Evolutionary conservation across 2,888 invertebrate genomes (phyloP), one percentile per base, ranked within the genome.

Genomic region (Himalopsyche tibetana): DNA sequence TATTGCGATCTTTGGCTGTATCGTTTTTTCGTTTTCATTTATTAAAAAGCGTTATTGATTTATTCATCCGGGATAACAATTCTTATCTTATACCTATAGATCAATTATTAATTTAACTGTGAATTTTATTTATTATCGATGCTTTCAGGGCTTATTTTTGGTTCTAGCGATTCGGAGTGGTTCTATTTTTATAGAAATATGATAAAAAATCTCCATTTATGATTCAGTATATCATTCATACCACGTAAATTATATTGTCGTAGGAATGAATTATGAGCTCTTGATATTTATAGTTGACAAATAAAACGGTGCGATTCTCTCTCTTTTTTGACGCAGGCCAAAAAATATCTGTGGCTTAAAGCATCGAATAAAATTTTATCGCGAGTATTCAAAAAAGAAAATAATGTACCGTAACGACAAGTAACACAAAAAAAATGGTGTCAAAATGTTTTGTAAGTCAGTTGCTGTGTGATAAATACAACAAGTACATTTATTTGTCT

Each of bases 231-330:
- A 74, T 74, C 74, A 74, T 74, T 74, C 74, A 74, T 74, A 74
- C 74, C 74, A 74, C 74, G 74, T 74, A 74, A 74, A 38, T 74
- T 74, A 74, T 74, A 19, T 38, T 74, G 36, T 74, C 74, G 74
- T 36, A 74, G 38, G 74, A 38, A 74, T 74, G 74, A 74, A 74
- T 74, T 74, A 74, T 74, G 8, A 4, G 74, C 74, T 74, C 74
- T 74, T 36, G 74, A 74, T 38, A 74, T 74, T 74, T 74, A 74
- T 74, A 74, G 74, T 74, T 74, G 28, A 36, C 74, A 74, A 74
- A 74, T 74, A 74, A 74, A 74, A 74, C 74, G 74, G 12, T 36
- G 74, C 12, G 28, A 36, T 74, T 36, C 36, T 74, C 36, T 74
- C 74, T 74, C 8, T 28, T 36, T 74, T 74, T 74, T 74, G 28